Evolutionary conservation across 2,113 vertebrate species (phyloP).

Genomic region (Atractosteus spatula): DNA sequence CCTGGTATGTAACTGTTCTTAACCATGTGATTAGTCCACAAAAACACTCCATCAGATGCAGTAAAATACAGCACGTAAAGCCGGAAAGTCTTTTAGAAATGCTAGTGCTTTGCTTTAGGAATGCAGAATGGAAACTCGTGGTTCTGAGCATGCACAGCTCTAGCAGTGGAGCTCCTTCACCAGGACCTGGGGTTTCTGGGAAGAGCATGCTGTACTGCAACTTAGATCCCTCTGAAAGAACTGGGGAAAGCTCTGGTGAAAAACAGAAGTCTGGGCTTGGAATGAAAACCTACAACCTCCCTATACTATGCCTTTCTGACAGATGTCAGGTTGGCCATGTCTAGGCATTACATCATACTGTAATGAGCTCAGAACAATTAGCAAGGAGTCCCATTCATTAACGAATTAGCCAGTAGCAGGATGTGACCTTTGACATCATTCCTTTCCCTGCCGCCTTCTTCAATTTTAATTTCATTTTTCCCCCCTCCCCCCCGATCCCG

Average conservation of each 20-base stretch:
- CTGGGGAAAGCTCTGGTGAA: constrained; percentile 1
- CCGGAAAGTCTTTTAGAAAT: no score
- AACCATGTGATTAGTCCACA: no score
- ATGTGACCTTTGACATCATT: constrained; percentile 16
- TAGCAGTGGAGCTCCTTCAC: no score
- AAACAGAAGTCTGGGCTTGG: not conserved
- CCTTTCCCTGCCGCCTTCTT: not conserved
- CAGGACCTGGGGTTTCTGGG: not conserved
- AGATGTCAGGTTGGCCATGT: not conserved
- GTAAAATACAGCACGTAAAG: no score
- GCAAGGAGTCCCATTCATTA: constrained; percentile 10
- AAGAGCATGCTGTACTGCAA: not conserved
- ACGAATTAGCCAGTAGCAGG: constrained; percentile 5
- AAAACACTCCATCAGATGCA: no score
- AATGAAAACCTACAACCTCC: not conserved
- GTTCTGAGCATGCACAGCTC: no score
- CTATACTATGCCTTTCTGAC: not conserved
- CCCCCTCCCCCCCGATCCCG: not conserved
- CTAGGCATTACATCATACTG: constrained; percentile 13
- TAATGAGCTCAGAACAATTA: not conserved
- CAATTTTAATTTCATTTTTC: not conserved
- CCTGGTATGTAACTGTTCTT: no score
- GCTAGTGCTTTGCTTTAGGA: no score
- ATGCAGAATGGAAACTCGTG: no score
- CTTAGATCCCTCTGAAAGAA: not conserved